Evolutionary conservation across 2,888 invertebrate species (phyloP).

Genomic region (Sinodicranocentrus sp.): DNA sequence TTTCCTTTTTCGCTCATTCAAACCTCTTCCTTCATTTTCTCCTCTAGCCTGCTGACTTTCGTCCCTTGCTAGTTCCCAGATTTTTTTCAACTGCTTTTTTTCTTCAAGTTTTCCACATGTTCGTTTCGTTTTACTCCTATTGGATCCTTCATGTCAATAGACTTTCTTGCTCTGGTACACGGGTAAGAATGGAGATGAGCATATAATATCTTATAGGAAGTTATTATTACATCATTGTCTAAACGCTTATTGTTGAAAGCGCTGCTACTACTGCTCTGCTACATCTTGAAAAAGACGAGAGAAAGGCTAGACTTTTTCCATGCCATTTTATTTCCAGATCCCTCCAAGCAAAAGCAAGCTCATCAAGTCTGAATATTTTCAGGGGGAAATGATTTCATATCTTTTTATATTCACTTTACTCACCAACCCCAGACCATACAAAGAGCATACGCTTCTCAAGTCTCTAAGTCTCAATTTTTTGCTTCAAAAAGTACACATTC

Average conservation of each 20-base stretch:
- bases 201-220: too few relatives aligned
- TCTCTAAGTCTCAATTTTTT: neutral
- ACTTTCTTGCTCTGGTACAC: too few relatives aligned
- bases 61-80: neutral
- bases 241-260: conserved; percentile 2
- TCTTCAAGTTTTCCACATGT: too few relatives aligned
- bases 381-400: conserved; percentile 30
- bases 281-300: neutral
- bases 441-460: too few relatives aligned
- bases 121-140: too few relatives aligned
- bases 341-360: conserved; percentile 29
- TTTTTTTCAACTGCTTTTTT: too few relatives aligned
- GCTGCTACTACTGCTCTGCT: too few relatives aligned
- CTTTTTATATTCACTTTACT: conserved; percentile 1
- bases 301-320: neutral
- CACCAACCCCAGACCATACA: too few relatives aligned
- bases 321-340: neutral
- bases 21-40: neutral
- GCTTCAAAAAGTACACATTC: neutral
- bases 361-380: conserved; percentile 35
- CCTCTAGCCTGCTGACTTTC: neutral
- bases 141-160: too few relatives aligned
- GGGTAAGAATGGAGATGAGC: too few relatives aligned
- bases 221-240: neutral
- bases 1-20: conserved; percentile 1